phyloP scores from a whole-genome alignment of 37 sponge, comb jelly and placozoan species.

The Sycon ciliatum region DNA sequence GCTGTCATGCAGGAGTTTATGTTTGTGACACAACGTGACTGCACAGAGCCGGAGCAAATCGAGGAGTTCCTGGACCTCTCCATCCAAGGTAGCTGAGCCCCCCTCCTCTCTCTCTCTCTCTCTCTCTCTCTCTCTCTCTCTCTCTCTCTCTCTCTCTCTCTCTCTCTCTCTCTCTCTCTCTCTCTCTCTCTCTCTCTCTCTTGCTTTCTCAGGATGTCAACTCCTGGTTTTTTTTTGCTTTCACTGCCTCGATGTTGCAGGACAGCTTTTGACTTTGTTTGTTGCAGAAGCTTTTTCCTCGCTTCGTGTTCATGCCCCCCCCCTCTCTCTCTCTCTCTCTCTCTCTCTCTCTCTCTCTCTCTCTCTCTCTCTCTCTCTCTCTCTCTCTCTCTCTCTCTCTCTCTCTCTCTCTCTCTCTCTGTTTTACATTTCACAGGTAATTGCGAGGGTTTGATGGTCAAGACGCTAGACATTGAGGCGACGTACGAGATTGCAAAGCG shows the following conservation, averaged over 20 bases:
- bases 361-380: neutral
- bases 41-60: conserved; percentile 65
- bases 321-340: neutral
- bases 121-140: neutral
- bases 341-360: neutral
- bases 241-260: too few relatives aligned
- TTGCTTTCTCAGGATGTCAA: neutral
- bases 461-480: conserved; percentile 82
- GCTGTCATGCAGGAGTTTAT: conserved; percentile 60
- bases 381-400: neutral
- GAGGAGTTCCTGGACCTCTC: conserved; percentile 84
- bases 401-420: neutral
- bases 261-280: too few relatives aligned
- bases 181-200: too few relatives aligned
- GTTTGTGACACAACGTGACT: conserved; percentile 60
- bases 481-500: conserved; percentile 94
- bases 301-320: too few relatives aligned
- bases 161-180: neutral
- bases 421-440: conserved; percentile 35
- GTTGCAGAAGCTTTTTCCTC: too few relatives aligned
- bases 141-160: neutral
- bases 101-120: neutral
- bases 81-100: conserved; percentile 49
- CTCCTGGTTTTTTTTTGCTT: neutral
- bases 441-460: conserved; percentile 99